Evolutionary conservation across 2,113 vertebrate genomes (phyloP).

Genomic region (Xyliphius kryptos): DNA sequence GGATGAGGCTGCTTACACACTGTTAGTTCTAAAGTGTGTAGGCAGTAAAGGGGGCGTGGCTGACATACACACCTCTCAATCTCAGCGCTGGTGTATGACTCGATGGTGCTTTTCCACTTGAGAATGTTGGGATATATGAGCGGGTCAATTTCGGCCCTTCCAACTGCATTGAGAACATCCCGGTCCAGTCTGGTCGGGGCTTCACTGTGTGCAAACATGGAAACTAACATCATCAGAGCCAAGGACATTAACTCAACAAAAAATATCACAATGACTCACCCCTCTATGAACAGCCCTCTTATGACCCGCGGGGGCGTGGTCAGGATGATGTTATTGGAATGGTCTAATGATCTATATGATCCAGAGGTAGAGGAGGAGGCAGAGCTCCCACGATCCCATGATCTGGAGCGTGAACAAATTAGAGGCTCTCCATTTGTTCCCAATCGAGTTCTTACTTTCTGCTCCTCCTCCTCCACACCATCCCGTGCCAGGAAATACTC

Average conservation of each 20-base stretch:
- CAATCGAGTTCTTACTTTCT: no score
- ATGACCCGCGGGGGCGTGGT: conserved; percentile 54
- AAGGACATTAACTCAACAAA: no score
- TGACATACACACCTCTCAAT: conserved; percentile 96
- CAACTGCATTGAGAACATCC: conserved; percentile 78
- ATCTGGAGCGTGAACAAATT: conserved; percentile 52
- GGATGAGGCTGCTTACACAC: no score
- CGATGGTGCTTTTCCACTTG: conserved; percentile 75
- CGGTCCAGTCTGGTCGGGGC: conserved; percentile 81
- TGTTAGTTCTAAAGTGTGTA: no score
- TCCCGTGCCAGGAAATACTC: conserved; percentile 57
- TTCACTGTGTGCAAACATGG: no score
- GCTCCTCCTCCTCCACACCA: conserved; percentile 36
- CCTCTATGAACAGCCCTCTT: conserved; percentile 75
- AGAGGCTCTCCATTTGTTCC: conserved; percentile 53
- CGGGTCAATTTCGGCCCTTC: conserved; percentile 65
- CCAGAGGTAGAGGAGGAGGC: conserved; percentile 51
- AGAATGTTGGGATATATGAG: conserved; percentile 70
- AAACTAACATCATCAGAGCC: no score
- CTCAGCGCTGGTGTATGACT: conserved; percentile 68
- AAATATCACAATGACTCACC: no score
- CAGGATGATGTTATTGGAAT: conserved; percentile 58
- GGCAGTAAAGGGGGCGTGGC: no score
- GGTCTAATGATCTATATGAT: conserved; percentile 59
- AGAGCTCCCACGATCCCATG: conserved; percentile 56